Percentiles rank a stretch among this genome's conserved stretches.
These are phyloP conservation scores for Frankliniella intonsa DNA, from an alignment of 2,888 invertebrate genomes.

Conservation along the genomic window DNA sequence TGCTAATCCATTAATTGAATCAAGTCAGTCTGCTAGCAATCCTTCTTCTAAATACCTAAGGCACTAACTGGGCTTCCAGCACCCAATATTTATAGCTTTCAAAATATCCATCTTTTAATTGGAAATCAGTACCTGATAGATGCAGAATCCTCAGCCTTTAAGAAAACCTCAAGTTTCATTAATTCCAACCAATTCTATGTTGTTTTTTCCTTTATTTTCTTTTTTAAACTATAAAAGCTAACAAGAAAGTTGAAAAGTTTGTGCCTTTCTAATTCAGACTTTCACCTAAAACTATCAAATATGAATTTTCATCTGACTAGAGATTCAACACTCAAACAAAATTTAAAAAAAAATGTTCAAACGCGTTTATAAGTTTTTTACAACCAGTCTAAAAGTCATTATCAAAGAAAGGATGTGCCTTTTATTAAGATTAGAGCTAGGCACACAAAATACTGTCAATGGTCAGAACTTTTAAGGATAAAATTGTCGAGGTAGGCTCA, in stretches of 20 bases:
- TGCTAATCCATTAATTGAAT: not conserved
- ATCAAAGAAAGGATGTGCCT: no score
- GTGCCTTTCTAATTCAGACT: no score
- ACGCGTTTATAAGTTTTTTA: no score
- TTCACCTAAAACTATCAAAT: no score
- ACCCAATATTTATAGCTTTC: not conserved
- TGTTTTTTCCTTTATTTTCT: no score
- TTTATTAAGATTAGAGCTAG: not conserved
- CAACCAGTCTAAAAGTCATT: no score
- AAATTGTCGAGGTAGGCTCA: not conserved
- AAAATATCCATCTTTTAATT: not conserved
- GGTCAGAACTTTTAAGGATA: not conserved
- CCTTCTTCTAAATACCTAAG: not conserved
- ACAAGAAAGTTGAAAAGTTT: no score
- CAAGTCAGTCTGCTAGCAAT: not conserved
- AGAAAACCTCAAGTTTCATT: not conserved
- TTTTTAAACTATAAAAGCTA: no score
- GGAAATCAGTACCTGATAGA: not conserved
- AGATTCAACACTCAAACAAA: no score
- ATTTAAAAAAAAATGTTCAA: no score
- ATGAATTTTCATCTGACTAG: no score
- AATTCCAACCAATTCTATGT: not conserved
- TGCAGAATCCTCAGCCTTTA: not conserved
- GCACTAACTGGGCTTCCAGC: no score
- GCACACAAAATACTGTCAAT: constrained; percentile 17